Conservation (phyloP, 2,113 vertebrate species). For the Ptilorrhoa leucosticta region DNA sequence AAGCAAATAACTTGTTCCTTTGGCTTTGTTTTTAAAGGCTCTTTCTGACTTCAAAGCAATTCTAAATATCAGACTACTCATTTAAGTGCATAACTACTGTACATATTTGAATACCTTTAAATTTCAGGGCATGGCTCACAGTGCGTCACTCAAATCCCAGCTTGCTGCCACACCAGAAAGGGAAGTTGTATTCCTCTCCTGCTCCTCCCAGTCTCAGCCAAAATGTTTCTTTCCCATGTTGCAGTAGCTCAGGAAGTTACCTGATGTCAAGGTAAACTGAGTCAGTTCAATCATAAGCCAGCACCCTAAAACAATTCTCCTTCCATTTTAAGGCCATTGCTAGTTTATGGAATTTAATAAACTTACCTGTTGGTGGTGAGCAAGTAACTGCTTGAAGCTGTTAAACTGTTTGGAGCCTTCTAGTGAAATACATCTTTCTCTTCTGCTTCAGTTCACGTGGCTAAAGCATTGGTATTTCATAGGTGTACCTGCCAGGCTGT, state of each 20-base stretch:
- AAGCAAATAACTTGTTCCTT: not conserved
- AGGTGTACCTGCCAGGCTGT: not conserved
- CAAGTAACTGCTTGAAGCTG: not conserved
- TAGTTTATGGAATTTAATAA: not conserved
- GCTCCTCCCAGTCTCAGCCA: not conserved
- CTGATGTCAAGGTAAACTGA: not conserved
- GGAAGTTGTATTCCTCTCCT: not conserved
- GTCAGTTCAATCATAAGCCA: not conserved
- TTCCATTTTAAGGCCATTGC: not conserved
- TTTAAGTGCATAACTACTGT: not conserved
- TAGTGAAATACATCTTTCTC: not conserved
- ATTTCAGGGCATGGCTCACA: not conserved
- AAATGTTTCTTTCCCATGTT: not conserved
- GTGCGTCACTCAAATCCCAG: not conserved
- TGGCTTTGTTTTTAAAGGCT: not conserved
- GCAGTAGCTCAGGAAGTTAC: not conserved
- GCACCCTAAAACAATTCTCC: not conserved
- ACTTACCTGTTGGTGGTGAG: not conserved
- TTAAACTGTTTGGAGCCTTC: not conserved
- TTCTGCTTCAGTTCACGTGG: not conserved
- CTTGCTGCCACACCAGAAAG: not conserved
- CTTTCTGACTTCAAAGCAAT: slow-evolving; percentile 21
- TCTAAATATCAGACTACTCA: not conserved
- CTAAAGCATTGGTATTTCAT: not conserved
- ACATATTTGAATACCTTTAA: slow-evolving; percentile 6